Evolutionary conservation across 1,140 invertebrate species (phyloP).

Genomic region (Sinonovacula constricta): DNA sequence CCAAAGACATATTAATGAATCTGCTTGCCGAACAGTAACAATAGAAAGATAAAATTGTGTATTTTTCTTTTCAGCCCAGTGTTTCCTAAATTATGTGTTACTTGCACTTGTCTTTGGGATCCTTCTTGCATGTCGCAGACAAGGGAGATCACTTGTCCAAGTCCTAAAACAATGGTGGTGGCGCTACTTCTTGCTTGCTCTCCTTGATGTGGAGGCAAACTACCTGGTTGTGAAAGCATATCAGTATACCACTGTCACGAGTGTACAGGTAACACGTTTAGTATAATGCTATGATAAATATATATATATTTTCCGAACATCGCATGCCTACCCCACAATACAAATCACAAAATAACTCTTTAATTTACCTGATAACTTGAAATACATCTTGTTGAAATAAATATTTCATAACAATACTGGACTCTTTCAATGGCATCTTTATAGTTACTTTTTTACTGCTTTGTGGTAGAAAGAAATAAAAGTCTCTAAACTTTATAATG

Average conservation of each 20-base stretch:
- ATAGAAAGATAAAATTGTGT: no score
- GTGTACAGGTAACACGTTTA: slow-evolving; percentile 81
- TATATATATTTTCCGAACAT: no score
- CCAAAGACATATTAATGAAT: no score
- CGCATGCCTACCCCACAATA: no score
- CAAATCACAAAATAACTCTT: no score
- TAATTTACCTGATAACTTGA: no score
- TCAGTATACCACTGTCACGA: slow-evolving; percentile 81
- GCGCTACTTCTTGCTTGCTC: slow-evolving; percentile 86
- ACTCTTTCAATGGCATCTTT: background rate
- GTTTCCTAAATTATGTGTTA: slow-evolving; percentile 88
- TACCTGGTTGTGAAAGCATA: slow-evolving; percentile 87
- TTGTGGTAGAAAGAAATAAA: background rate
- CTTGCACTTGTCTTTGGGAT: slow-evolving; percentile 88
- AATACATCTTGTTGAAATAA: no score
- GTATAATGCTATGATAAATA: no score
- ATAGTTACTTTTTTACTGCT: background rate
- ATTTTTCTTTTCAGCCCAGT: slow-evolving; percentile 82
- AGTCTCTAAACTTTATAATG: background rate
- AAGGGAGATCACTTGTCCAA: slow-evolving; percentile 82
- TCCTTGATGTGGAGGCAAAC: slow-evolving; percentile 91
- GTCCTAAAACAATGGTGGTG: slow-evolving; percentile 86
- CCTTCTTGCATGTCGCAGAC: slow-evolving; percentile 85
- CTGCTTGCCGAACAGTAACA: no score
- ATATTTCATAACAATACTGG: background rate